phyloP scores from a whole-genome alignment of 2,888 invertebrate species.

The Abrostola tripartita region DNA sequence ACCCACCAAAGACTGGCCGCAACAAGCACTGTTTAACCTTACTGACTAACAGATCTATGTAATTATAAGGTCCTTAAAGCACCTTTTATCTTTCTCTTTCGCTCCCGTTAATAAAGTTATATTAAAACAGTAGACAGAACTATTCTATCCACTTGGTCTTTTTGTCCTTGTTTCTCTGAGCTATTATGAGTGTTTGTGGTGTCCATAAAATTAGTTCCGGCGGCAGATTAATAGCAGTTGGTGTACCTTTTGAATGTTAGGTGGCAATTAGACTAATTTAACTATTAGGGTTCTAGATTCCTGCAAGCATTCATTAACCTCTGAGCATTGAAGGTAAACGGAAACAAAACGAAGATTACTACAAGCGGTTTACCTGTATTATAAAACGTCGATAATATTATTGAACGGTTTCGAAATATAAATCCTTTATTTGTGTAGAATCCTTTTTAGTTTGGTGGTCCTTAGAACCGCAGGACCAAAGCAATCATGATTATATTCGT shows the following conservation, averaged over 20 bases:
- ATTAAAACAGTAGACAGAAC: too few relatives aligned
- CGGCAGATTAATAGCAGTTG: background rate
- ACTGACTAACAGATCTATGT: too few relatives aligned
- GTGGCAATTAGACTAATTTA: background rate
- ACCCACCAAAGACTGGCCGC: too few relatives aligned
- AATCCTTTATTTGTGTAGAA: background rate
- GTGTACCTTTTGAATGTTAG: background rate
- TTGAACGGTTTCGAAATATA: background rate
- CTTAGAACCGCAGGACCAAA: background rate
- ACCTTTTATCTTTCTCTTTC: too few relatives aligned
- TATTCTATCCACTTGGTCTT: too few relatives aligned
- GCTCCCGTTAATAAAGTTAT: too few relatives aligned
- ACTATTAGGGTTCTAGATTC: background rate
- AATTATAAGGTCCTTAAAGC: too few relatives aligned
- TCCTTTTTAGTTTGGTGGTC: background rate
- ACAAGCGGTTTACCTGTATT: background rate
- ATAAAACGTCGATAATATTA: background rate
- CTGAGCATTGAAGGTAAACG: background rate
- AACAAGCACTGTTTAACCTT: too few relatives aligned
- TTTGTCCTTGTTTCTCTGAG: too few relatives aligned
- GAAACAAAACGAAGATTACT: background rate
- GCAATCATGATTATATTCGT: conserved; percentile 73
- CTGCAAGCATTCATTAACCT: background rate
- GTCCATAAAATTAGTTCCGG: too few relatives aligned
- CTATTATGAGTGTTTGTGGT: too few relatives aligned